These are phyloP conservation scores for Harpagoxenus sublaevis DNA, from an alignment of 2,888 invertebrate genomes.

Conservation along the genomic window DNA sequence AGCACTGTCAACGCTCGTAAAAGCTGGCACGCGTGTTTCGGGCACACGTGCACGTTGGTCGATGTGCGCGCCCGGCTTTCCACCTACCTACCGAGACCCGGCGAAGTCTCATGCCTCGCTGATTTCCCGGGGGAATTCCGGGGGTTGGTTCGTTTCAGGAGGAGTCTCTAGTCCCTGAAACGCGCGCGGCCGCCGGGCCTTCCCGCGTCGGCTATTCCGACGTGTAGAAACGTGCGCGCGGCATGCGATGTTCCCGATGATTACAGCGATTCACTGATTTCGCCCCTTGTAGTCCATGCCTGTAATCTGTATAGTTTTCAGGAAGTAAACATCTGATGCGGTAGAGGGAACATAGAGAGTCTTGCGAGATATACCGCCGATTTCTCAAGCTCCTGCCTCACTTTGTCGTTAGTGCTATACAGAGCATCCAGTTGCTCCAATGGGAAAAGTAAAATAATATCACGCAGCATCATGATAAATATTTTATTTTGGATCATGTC, in stretches of 20 bases:
- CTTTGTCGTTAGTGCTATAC: neutral
- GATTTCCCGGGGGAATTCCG: constrained; percentile 83
- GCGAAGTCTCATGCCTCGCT: constrained; percentile 80
- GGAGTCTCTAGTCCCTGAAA: constrained; percentile 68
- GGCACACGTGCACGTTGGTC: constrained; percentile 69
- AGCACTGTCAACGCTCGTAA: constrained; percentile 69
- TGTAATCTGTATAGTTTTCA: constrained; percentile 34
- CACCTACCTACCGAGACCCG: constrained; percentile 67
- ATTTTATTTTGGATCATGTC: no score
- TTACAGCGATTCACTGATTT: constrained; percentile 63
- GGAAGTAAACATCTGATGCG: neutral
- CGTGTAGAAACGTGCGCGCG: constrained; percentile 54
- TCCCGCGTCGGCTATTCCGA: constrained; percentile 61
- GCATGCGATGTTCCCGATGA: constrained; percentile 58
- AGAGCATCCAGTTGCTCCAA: neutral
- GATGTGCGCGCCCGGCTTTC: constrained; percentile 49
- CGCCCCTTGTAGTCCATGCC: neutral
- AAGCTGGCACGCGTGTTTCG: constrained; percentile 65
- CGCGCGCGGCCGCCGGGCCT: constrained; percentile 45
- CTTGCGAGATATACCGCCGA: neutral
- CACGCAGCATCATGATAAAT: neutral
- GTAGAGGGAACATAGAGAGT: neutral
- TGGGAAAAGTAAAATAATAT: neutral
- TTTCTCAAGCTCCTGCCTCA: neutral
- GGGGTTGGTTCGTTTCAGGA: constrained; percentile 66